A percentile compares a stretch with the other conserved stretches of the same genome.
Evolutionary conservation across 2,888 invertebrate genomes (phyloP).

Genomic region (Chrysomela aeneicollis): DNA sequence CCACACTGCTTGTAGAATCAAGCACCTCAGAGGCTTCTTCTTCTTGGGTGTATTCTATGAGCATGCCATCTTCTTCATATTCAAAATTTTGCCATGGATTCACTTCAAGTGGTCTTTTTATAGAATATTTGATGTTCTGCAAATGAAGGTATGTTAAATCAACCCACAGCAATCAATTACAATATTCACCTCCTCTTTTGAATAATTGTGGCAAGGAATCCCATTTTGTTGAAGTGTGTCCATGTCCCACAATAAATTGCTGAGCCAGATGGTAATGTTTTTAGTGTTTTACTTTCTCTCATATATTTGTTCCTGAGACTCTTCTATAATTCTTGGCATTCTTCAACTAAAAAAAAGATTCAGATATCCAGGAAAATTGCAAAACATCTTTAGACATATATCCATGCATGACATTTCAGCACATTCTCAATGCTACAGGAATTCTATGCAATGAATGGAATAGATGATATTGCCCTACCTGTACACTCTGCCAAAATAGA

Average conservation of each 20-base stretch:
- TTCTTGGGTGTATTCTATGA: neutral
- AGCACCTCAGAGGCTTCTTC: neutral
- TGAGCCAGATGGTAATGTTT: slow-evolving; percentile 4
- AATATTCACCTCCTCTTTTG: slow-evolving; percentile 6
- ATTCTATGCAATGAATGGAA: too few species aligned
- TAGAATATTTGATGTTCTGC: neutral
- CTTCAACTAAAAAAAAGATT: too few species aligned
- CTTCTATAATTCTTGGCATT: too few species aligned
- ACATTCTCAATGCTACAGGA: too few species aligned
- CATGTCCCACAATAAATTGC: neutral
- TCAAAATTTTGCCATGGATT: neutral
- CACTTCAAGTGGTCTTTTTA: neutral
- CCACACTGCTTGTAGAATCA: neutral
- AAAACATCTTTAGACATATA: too few species aligned
- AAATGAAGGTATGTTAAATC: slow-evolving; percentile 5
- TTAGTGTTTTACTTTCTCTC: slow-evolving; percentile 5
- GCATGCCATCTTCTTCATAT: neutral
- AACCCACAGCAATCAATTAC: too few species aligned
- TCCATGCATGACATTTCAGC: too few species aligned
- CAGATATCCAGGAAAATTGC: too few species aligned
- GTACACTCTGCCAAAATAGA: slow-evolving; percentile 2
- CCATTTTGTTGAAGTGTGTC: slow-evolving; percentile 14
- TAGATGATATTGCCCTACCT: slow-evolving; percentile 9
- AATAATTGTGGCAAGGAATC: slow-evolving; percentile 1
- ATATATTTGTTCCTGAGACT: too few species aligned